A percentile compares a stretch with the other conserved stretches of the same genome.
Conservation (phyloP, 1,140 invertebrate genomes). For the Thaumatotibia leucotreta region DNA sequence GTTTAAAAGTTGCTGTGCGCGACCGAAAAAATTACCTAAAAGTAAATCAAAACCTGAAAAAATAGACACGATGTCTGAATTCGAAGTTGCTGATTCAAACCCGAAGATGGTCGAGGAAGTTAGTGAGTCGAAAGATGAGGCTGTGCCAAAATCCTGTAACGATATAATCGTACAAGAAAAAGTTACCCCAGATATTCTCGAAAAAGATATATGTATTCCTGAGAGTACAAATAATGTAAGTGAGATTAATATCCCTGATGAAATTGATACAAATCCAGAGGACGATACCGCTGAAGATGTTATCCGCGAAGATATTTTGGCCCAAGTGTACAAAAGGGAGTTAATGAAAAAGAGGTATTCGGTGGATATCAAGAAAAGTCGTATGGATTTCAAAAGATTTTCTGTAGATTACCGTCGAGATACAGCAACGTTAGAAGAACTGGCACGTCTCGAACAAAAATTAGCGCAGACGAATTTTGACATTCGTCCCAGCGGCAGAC, state of each 20-base stretch:
- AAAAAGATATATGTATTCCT: constrained; percentile 14
- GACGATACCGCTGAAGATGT: constrained; percentile 41
- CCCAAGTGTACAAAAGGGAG: constrained; percentile 51
- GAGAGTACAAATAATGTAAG: constrained; percentile 16
- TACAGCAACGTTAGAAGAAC: constrained; percentile 56
- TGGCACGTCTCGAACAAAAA: constrained; percentile 56
- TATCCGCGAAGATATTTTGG: constrained; percentile 38
- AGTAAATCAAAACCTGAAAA: constrained; percentile 62
- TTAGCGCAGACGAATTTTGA: constrained; percentile 60
- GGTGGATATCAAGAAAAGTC: constrained; percentile 58
- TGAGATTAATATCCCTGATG: constrained; percentile 26
- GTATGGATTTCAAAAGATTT: constrained; percentile 61
- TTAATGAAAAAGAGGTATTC: constrained; percentile 59
- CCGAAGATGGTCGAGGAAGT: constrained; percentile 22
- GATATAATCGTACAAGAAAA: neutral
- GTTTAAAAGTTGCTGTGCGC: constrained; percentile 76
- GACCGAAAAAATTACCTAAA: constrained; percentile 71
- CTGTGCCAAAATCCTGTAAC: neutral
- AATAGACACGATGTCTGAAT: constrained; percentile 37
- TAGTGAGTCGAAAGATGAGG: constrained; percentile 7
- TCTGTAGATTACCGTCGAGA: constrained; percentile 61
- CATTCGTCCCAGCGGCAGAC: constrained; percentile 45
- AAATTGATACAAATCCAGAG: constrained; percentile 18
- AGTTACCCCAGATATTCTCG: constrained; percentile 26
- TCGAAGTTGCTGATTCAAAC: constrained; percentile 19